Evolutionary conservation across 2,888 invertebrate species (phyloP).

Genomic region (Girardia tigrina): DNA sequence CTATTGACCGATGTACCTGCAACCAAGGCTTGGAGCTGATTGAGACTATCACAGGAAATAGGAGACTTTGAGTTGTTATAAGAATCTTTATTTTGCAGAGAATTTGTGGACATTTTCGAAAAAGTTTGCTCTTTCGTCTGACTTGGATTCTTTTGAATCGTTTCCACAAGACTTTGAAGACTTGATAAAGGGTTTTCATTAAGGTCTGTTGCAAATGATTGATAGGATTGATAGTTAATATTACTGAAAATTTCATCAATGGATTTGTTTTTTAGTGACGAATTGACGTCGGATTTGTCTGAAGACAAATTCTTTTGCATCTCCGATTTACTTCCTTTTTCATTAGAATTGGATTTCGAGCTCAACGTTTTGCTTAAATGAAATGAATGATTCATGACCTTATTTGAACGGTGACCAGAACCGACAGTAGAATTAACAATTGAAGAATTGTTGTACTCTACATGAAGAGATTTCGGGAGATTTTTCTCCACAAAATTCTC

Average conservation of each 20-base stretch:
- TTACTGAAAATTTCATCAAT: not conserved
- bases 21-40: not conserved
- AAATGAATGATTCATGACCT: not conserved
- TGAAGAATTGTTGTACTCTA: not conserved
- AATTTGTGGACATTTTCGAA: not conserved
- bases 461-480: constrained; percentile 8
- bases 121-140: constrained; percentile 5
- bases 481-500: constrained; percentile 34
- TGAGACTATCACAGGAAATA: not conserved
- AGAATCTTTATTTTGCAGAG: not conserved
- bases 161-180: constrained; percentile 83
- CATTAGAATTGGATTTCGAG: not conserved
- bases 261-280: not conserved
- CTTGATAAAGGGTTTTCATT: constrained; percentile 75
- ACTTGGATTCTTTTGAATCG: constrained; percentile 54
- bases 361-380: not conserved
- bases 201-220: constrained; percentile 38
- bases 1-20: not conserved
- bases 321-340: not conserved
- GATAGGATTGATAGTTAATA: not conserved
- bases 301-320: not conserved
- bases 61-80: not conserved
- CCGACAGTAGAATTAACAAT: not conserved
- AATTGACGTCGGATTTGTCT: not conserved
- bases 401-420: not conserved